phyloP scores from a whole-genome alignment of 2,113 vertebrate species.

The Ophiodon elongatus region DNA sequence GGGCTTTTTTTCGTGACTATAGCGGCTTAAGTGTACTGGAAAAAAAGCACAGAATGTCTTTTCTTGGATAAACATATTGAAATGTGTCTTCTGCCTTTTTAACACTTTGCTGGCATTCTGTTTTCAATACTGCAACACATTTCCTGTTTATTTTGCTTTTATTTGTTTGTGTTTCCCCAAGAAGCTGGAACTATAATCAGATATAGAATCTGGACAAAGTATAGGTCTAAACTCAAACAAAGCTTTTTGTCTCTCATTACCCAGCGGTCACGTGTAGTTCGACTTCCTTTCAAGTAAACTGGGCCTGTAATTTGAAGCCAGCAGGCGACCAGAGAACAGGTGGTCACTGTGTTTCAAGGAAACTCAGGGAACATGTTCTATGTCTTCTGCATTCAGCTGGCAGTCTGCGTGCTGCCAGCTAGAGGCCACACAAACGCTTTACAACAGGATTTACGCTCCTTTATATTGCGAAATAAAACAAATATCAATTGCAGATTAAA shows the following conservation, averaged over 20 bases:
- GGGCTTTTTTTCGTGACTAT: slow-evolving; percentile 8
- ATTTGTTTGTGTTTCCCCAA: not conserved
- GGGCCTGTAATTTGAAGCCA: slow-evolving; percentile 45
- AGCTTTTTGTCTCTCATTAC: not conserved
- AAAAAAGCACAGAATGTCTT: slow-evolving; percentile 23
- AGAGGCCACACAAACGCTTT: not conserved
- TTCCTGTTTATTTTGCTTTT: not conserved
- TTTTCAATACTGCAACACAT: slow-evolving; percentile 5
- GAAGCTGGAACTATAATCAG: not conserved
- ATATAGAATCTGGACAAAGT: slow-evolving; percentile 10
- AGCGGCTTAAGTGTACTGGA: not conserved
- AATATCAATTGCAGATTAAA: not conserved
- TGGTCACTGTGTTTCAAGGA: slow-evolving; percentile 33
- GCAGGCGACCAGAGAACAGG: slow-evolving; percentile 37
- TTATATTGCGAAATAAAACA: not conserved
- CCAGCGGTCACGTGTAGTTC: slow-evolving; percentile 23
- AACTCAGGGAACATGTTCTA: slow-evolving; percentile 9
- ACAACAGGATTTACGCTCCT: not conserved
- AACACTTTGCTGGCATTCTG: not conserved
- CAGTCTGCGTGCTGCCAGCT: not conserved
- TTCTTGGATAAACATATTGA: slow-evolving; percentile 5
- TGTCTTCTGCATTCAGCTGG: not conserved
- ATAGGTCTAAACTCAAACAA: not conserved
- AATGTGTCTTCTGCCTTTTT: slow-evolving; percentile 4
- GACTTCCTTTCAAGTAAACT: slow-evolving; percentile 39